Conservation (phyloP, 2,888 invertebrate genomes). For the Hydriomena furcata region DNA sequence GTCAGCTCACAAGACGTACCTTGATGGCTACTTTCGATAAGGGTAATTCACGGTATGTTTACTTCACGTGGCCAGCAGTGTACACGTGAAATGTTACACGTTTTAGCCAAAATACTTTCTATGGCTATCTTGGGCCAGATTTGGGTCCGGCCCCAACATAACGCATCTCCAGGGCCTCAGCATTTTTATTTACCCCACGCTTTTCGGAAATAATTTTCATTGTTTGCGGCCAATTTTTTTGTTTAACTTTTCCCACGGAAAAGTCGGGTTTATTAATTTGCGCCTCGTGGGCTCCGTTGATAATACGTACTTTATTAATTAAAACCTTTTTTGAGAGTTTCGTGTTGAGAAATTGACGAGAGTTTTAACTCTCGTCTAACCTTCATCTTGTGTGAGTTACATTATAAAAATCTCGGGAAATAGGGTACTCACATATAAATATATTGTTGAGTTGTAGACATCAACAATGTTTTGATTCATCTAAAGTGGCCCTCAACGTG, state of each 20-base stretch:
- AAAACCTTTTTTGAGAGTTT: constrained; percentile 36
- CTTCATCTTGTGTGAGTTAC: too few relatives aligned
- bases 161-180: constrained; percentile 48
- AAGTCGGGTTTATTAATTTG: constrained; percentile 37
- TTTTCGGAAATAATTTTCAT: constrained; percentile 39
- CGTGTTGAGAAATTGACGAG: constrained; percentile 27
- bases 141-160: constrained; percentile 45
- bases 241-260: constrained; percentile 33
- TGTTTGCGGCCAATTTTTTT: constrained; percentile 37
- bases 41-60: constrained; percentile 1
- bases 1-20: constrained; percentile 17
- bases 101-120: constrained; percentile 64
- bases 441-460: too few relatives aligned
- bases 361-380: too few relatives aligned
- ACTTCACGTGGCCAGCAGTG: constrained; percentile 42
- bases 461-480: too few relatives aligned
- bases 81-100: constrained; percentile 50
- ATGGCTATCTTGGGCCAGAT: constrained; percentile 58
- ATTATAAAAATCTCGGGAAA: too few relatives aligned
- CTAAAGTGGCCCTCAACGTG: too few relatives aligned
- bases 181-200: constrained; percentile 35
- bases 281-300: constrained; percentile 34
- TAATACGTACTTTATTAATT: constrained; percentile 39
- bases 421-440: too few relatives aligned
- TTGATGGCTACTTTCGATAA: constrained; percentile 5